phyloP scores from a whole-genome alignment of 30 jellyfish, hydroid and myxozoan genomes.

The Phacellophora camtschatica region DNA sequence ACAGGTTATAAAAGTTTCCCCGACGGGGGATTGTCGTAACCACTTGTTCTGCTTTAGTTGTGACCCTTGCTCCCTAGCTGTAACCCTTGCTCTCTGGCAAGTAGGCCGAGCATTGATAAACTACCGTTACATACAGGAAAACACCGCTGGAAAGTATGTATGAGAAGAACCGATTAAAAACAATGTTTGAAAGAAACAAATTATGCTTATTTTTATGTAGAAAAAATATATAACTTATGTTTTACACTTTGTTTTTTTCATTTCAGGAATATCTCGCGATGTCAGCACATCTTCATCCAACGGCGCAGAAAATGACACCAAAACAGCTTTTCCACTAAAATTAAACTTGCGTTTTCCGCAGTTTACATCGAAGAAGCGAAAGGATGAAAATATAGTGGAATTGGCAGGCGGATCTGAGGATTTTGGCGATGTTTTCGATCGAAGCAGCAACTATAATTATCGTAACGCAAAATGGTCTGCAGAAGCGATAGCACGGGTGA shows the following conservation, averaged over 20 bases:
- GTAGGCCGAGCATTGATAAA: too few relatives aligned
- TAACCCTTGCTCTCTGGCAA: too few relatives aligned
- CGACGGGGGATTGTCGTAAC: too few relatives aligned
- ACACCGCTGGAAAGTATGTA: too few relatives aligned
- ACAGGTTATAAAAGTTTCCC: too few relatives aligned
- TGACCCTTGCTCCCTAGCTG: too few relatives aligned
- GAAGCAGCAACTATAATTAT: neutral
- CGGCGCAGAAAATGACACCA: neutral
- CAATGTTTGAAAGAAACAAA: too few relatives aligned
- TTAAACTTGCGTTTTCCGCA: neutral
- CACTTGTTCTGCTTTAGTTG: too few relatives aligned
- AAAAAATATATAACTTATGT: too few relatives aligned
- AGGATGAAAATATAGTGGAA: neutral
- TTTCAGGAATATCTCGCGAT: constrained; percentile 40
- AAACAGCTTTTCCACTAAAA: neutral
- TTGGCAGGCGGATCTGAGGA: constrained; percentile 77
- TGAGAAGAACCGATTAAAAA: too few relatives aligned
- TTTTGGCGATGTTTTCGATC: neutral
- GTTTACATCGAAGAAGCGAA: neutral
- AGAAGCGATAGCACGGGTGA: constrained; percentile 16
- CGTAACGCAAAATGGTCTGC: constrained; percentile 49
- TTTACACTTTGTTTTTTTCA: neutral
- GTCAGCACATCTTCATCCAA: constrained; percentile 21
- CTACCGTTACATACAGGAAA: too few relatives aligned
- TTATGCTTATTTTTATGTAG: too few relatives aligned